Percentiles rank a stretch among this genome's conserved stretches.
Evolutionary conservation across 1,140 invertebrate genomes (phyloP).

Genomic region (Drosophila kanapiae): DNA sequence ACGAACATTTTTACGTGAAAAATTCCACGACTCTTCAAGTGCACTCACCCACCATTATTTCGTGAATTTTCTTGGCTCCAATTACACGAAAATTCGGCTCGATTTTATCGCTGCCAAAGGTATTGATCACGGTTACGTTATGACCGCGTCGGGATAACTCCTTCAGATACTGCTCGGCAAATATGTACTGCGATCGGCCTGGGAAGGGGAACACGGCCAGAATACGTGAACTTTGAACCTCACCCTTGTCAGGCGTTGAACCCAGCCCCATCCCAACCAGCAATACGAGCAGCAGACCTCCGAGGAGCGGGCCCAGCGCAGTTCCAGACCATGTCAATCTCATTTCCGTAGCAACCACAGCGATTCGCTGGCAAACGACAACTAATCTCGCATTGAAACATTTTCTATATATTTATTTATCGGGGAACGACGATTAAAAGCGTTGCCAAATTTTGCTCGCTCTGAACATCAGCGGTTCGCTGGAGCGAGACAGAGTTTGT

Average conservation of each 20-base stretch:
- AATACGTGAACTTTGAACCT: constrained; percentile 56
- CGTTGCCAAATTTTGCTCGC: constrained; percentile 5
- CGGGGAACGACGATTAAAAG: constrained; percentile 1
- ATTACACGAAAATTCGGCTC: constrained; percentile 82
- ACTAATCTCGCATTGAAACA: constrained; percentile 34
- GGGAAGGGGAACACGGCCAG: constrained; percentile 76
- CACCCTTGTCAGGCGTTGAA: not conserved
- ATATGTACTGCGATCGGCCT: constrained; percentile 76
- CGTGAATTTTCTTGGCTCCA: constrained; percentile 67
- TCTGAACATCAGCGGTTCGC: constrained; percentile 9
- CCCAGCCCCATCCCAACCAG: not conserved
- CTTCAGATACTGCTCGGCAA: constrained; percentile 79
- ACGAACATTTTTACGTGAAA: too few relatives aligned
- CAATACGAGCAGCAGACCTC: constrained; percentile 1
- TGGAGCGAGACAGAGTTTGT: constrained; percentile 41
- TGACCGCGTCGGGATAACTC: constrained; percentile 85
- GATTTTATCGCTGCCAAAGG: constrained; percentile 75
- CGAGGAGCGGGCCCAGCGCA: constrained; percentile 3
- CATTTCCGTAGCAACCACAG: constrained; percentile 24
- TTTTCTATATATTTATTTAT: constrained; percentile 45
- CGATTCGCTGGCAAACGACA: constrained; percentile 17
- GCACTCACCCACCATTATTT: constrained; percentile 60
- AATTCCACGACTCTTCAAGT: too few relatives aligned
- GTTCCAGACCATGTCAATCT: not conserved
- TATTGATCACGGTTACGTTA: constrained; percentile 85